A percentile compares a stretch with the other conserved stretches of the same genome.
Conservation (phyloP, 1,140 invertebrate genomes). For the Aphelenchoides avenae region DNA sequence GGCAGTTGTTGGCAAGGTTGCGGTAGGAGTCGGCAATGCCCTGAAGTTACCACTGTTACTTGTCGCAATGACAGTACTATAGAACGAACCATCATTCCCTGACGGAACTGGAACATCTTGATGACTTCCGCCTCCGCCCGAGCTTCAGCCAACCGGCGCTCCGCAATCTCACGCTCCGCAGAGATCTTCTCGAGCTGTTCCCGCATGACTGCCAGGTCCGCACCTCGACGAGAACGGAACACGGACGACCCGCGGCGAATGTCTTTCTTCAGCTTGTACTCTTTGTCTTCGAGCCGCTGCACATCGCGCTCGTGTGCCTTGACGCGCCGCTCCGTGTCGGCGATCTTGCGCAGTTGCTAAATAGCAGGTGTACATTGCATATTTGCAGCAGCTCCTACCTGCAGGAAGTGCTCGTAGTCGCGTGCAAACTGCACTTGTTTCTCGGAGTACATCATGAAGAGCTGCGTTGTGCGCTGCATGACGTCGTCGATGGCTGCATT, state of each 20-base stretch:
- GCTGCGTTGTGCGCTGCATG: conserved; percentile 35
- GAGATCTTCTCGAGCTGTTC: conserved; percentile 1
- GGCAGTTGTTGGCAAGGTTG: conserved; percentile 20
- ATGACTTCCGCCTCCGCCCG: conserved; percentile 33
- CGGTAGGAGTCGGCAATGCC: conserved; percentile 37
- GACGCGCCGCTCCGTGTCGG: conserved; percentile 36
- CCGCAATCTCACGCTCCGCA: conserved; percentile 13
- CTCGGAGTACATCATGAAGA: conserved; percentile 37
- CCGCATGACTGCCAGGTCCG: background rate
- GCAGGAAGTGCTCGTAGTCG: conserved; percentile 44
- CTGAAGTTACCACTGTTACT: conserved; percentile 24
- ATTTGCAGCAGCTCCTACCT: conserved; percentile 3
- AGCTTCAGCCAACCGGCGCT: conserved; percentile 17
- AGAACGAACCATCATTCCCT: conserved; percentile 38
- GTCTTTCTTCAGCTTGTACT: too few species aligned
- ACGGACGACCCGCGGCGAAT: too few species aligned
- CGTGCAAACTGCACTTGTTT: conserved; percentile 35
- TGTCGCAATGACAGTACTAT: conserved; percentile 1
- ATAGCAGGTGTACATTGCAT: conserved; percentile 3
- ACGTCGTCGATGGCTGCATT: conserved; percentile 46
- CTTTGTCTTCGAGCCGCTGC: conserved; percentile 21
- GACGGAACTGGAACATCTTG: conserved; percentile 42
- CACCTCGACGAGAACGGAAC: too few species aligned
- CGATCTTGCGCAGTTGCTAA: conserved; percentile 43
- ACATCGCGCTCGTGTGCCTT: conserved; percentile 11